Conservation (phyloP, 2,888 invertebrate species). For the Trichopoda pennipes region DNA sequence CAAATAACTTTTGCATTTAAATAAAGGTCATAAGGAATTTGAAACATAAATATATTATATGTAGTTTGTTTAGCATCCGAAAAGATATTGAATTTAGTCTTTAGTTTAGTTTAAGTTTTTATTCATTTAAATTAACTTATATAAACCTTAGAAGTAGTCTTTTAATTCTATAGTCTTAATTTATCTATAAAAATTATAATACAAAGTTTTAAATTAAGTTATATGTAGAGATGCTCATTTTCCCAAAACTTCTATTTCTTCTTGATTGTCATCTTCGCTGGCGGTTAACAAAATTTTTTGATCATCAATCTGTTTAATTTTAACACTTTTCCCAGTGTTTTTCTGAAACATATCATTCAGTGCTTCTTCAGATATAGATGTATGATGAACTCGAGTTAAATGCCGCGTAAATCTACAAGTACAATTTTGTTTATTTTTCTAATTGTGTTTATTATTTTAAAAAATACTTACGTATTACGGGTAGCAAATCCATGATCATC, state of each 20-base stretch:
- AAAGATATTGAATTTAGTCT: too few species aligned
- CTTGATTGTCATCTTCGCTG: slow-evolving; percentile 44
- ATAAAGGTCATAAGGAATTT: too few species aligned
- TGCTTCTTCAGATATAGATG: slow-evolving; percentile 69
- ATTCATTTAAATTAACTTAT: too few species aligned
- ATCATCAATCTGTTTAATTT: slow-evolving; percentile 59
- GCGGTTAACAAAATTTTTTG: slow-evolving; percentile 9
- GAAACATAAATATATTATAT: too few species aligned
- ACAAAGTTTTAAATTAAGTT: neutral
- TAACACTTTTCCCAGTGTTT: slow-evolving; percentile 71
- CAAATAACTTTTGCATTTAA: too few species aligned
- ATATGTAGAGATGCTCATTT: slow-evolving; percentile 13
- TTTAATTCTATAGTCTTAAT: too few species aligned
- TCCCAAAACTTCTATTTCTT: slow-evolving; percentile 43
- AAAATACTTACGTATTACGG: slow-evolving; percentile 69
- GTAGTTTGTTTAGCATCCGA: too few species aligned
- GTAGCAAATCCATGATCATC: slow-evolving; percentile 71
- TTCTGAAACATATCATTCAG: slow-evolving; percentile 71
- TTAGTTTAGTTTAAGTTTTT: too few species aligned
- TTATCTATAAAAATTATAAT: neutral
- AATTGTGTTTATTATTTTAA: neutral
- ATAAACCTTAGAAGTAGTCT: too few species aligned
- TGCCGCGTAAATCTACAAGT: slow-evolving; percentile 70
- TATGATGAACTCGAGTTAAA: slow-evolving; percentile 68
- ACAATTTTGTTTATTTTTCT: too few species aligned